Evolutionary conservation across 2,888 invertebrate genomes (phyloP), one percentile per base, ranked within the genome.

Genomic region (Meteorus colon): DNA sequence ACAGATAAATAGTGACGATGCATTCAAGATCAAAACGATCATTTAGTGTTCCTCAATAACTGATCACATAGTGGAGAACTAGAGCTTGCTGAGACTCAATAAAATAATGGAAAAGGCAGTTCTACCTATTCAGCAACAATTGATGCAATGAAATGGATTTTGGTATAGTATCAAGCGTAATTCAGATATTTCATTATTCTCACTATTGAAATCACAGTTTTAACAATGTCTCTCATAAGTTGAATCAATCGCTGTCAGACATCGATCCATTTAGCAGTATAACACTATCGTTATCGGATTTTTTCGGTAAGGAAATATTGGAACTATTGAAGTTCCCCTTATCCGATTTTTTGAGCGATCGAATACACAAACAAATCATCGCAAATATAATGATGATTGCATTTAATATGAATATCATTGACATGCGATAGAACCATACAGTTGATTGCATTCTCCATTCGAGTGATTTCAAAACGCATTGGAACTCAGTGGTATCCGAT

Each of bases 381-480:
- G 80, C 77, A 10, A 59, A 37, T 2, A 79, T 51, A 14, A 86
- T 75, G 2, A 82, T 37, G 41, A 79, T 59, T 10, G 86, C 73
- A 77, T 86, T 87, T 27, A 86, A 41, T 2, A 75, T 67, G n/a
- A 88, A 83, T 8, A 85, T 75, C 16, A 85, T 73, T 29, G 83
- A 81, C 83, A 86, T 83, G 19, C 83, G 79, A 72, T 86, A 84
- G 77, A 85, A 85, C 88, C 87, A 88, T 34, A 84, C 76, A 24
- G 87, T 85, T 63, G 85, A 84, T 31, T 84, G 77, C 41, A 84
- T 82, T 74, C 80, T 84, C 87, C 86, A 87, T 27, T 84, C 81
- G 19, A 88, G 71, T 12, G 84, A 84, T 45, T 81, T 83, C 24
- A 83, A 79, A 60, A 88, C 76, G 77, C 88, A 88, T 8, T 82